phyloP scores from a whole-genome alignment of 2,113 vertebrate species.

The Halcyon malimbica region DNA sequence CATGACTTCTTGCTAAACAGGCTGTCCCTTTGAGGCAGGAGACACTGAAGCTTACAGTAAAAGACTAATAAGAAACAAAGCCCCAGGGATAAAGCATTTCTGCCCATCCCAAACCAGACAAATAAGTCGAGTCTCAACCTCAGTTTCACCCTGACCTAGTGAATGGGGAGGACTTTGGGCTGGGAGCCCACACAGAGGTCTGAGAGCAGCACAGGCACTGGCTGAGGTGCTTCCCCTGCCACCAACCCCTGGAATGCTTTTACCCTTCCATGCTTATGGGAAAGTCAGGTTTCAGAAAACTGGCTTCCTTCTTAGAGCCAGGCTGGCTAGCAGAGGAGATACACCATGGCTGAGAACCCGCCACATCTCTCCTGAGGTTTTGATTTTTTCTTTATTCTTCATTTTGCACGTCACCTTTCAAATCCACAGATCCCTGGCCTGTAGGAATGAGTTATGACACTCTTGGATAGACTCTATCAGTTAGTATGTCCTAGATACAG shows the following conservation, averaged over 20 bases:
- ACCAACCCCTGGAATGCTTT: neutral
- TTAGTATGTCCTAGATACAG: neutral
- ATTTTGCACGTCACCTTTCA: neutral
- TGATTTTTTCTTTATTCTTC: neutral
- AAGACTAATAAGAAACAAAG: constrained; percentile 16
- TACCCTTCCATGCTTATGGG: neutral
- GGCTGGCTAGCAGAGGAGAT: neutral
- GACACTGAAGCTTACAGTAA: constrained; percentile 36
- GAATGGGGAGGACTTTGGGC: neutral
- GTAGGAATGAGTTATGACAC: neutral
- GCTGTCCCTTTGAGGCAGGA: constrained; percentile 42
- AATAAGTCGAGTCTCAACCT: neutral
- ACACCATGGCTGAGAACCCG: neutral
- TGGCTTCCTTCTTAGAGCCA: neutral
- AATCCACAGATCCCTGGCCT: neutral
- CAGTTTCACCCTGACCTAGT: neutral
- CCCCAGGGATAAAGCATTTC: neutral
- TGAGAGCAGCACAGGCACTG: neutral
- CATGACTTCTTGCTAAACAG: constrained; percentile 49
- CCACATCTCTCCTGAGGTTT: neutral
- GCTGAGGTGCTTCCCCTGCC: neutral
- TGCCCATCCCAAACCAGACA: constrained; percentile 19
- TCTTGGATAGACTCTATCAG: neutral
- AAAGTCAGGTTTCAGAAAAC: neutral
- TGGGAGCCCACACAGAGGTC: neutral